Conservation (phyloP, 2,888 invertebrate species). For the Graphium colonna region DNA sequence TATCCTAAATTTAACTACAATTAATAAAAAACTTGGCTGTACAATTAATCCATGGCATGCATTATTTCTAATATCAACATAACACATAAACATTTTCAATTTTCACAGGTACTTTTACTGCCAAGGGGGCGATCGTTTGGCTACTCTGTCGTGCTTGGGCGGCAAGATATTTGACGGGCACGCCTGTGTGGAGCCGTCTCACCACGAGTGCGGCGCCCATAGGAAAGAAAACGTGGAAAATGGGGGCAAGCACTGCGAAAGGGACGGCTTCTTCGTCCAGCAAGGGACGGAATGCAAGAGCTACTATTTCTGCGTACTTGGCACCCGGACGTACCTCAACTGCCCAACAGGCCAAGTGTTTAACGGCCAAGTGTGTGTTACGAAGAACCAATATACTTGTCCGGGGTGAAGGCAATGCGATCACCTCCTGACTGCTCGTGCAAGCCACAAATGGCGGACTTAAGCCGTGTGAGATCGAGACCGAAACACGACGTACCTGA, state of each 20-base stretch:
- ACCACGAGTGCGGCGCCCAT: constrained; percentile 62
- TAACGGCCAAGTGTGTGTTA: constrained; percentile 79
- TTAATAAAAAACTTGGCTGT: too few species aligned
- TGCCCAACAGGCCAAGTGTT: constrained; percentile 73
- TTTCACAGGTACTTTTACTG: constrained; percentile 79
- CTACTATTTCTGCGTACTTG: constrained; percentile 80
- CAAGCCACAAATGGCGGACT: constrained; percentile 25
- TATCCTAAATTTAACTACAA: too few species aligned
- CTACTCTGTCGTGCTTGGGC: constrained; percentile 76
- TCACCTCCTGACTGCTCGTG: constrained; percentile 20
- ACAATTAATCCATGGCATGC: too few species aligned
- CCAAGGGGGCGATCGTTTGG: constrained; percentile 75
- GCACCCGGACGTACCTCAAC: constrained; percentile 67
- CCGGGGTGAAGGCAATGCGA: constrained; percentile 52
- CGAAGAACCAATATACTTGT: constrained; percentile 63
- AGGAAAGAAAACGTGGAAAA: constrained; percentile 41
- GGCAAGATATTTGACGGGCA: constrained; percentile 81
- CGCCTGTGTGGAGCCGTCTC: constrained; percentile 68
- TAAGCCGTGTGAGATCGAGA: constrained; percentile 28
- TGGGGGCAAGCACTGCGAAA: constrained; percentile 52
- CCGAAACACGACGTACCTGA: constrained; percentile 54
- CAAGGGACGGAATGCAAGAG: constrained; percentile 68
- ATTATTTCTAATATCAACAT: too few species aligned
- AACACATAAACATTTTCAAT: too few species aligned
- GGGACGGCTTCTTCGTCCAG: constrained; percentile 79